A percentile compares a stretch with the other conserved stretches of the same genome.
phyloP scores from a whole-genome alignment of 2,113 vertebrate species.

The Telmatochromis sp. region DNA sequence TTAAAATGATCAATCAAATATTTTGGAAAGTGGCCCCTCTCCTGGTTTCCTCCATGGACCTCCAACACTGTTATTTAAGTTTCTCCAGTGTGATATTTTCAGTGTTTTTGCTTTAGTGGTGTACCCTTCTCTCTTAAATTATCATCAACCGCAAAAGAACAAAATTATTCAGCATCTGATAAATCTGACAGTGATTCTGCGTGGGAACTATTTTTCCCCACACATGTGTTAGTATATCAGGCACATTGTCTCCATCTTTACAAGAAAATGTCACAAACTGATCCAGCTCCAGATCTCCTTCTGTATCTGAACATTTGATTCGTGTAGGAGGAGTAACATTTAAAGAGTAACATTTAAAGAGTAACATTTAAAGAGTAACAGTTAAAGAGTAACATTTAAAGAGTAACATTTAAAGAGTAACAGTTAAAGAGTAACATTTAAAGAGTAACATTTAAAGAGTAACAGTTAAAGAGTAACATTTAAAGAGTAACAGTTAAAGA shows the following conservation, averaged over 20 bases:
- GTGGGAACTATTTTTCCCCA: not conserved
- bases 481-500: rapidly evolving
- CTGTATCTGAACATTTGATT: not conserved
- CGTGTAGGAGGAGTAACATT: not conserved
- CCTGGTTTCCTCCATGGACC: not conserved
- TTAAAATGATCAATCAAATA: not conserved
- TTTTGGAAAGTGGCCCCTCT: not conserved
- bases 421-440: rapidly evolving
- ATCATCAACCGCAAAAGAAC: not conserved
- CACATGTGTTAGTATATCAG: not conserved
- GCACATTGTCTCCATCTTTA: not conserved
- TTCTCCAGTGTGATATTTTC: not conserved
- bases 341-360: not conserved
- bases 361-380: rapidly evolving
- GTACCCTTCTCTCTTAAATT: not conserved
- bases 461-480: rapidly evolving
- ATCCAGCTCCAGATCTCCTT: not conserved
- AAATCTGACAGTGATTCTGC: not conserved
- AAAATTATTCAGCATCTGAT: not conserved
- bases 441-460: rapidly evolving
- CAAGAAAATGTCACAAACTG: not conserved
- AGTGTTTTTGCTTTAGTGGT: not conserved
- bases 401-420: rapidly evolving
- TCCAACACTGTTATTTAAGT: not conserved
- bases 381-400: rapidly evolving